Evolutionary conservation across 2,797 vertebrate species (phyloP).

Genomic region (Arrhamphus sclerolepis): DNA sequence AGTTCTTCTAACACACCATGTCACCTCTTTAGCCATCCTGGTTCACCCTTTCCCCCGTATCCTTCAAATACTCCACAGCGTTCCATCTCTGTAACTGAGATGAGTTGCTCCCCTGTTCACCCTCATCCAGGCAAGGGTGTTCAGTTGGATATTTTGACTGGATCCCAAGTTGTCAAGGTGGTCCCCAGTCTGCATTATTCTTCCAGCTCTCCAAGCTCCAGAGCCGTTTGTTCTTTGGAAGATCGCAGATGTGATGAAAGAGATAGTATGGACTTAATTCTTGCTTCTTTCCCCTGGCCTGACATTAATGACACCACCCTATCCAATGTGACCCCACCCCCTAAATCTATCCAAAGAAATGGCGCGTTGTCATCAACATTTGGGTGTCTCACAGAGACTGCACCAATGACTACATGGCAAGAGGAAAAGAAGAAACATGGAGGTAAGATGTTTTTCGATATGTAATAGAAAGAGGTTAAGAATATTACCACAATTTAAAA

Average conservation of each 20-base stretch:
- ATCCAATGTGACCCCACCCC: background rate
- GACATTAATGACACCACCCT: slow-evolving; percentile 11
- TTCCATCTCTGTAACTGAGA: slow-evolving; percentile 54
- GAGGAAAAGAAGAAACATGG: slow-evolving; percentile 25
- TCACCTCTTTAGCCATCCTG: slow-evolving; percentile 26
- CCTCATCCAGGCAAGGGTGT: slow-evolving; percentile 64
- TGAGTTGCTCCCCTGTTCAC: slow-evolving; percentile 42
- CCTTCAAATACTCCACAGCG: slow-evolving; percentile 39
- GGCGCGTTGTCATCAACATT: slow-evolving; percentile 20
- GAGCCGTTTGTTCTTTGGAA: slow-evolving; percentile 3
- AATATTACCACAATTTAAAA: no score
- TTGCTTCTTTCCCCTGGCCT: slow-evolving; percentile 74
- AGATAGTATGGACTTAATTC: slow-evolving; percentile 76
- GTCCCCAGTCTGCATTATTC: slow-evolving; percentile 33
- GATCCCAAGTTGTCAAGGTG: slow-evolving; percentile 71
- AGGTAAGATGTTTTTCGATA: slow-evolving; percentile 54
- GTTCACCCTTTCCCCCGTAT: slow-evolving; percentile 12
- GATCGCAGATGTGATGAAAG: slow-evolving; percentile 19
- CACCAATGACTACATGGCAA: background rate
- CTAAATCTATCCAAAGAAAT: slow-evolving; percentile 39
- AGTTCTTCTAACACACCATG: slow-evolving; percentile 59
- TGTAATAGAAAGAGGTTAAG: no score
- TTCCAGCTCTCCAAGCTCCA: slow-evolving; percentile 42
- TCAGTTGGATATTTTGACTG: slow-evolving; percentile 66
- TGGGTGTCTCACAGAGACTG: slow-evolving; percentile 4